These are phyloP conservation scores for Centropristis striata DNA, from an alignment of 2,113 vertebrate genomes.

Conservation along the genomic window DNA sequence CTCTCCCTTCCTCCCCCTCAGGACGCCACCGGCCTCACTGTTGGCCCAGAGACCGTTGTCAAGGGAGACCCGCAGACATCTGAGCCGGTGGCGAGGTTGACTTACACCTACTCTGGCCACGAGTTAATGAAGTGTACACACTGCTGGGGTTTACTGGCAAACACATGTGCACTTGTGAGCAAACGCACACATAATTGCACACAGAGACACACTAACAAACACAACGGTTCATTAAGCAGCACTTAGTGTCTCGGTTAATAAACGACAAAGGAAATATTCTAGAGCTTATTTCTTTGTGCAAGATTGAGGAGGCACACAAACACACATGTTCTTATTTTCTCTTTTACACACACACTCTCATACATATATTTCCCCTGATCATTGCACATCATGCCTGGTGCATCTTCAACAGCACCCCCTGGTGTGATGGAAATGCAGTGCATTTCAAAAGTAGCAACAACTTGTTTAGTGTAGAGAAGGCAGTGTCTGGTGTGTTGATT, in stretches of 20 bases:
- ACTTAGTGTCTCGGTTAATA: constrained; percentile 72
- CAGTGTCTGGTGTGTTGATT: not conserved
- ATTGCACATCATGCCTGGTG: constrained; percentile 9
- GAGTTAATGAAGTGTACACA: constrained; percentile 78
- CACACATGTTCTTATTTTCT: not conserved
- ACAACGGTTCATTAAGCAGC: constrained; percentile 61
- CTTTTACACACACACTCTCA: not conserved
- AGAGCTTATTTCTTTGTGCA: constrained; percentile 32
- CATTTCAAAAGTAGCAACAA: constrained; percentile 5
- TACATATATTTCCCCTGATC: constrained; percentile 3
- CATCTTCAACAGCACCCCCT: constrained; percentile 73
- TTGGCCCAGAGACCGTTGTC: constrained; percentile 77
- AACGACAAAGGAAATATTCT: constrained; percentile 54
- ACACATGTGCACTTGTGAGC: constrained; percentile 26
- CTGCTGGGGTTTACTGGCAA: constrained; percentile 55
- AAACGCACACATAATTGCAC: constrained; percentile 23
- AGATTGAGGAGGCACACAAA: constrained; percentile 20
- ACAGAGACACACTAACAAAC: constrained; percentile 54
- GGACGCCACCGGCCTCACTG: constrained; percentile 57
- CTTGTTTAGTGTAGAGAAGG: not conserved
- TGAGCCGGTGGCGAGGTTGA: constrained; percentile 60
- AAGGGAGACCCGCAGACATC: constrained; percentile 72
- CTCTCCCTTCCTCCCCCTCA: constrained; percentile 45
- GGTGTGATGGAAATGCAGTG: constrained; percentile 46
- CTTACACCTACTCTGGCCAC: constrained; percentile 67